A percentile compares a stretch with the other conserved stretches of the same genome.
Evolutionary conservation across 2,113 vertebrate species (phyloP).

Genomic region (Peromyscus leucopus): DNA sequence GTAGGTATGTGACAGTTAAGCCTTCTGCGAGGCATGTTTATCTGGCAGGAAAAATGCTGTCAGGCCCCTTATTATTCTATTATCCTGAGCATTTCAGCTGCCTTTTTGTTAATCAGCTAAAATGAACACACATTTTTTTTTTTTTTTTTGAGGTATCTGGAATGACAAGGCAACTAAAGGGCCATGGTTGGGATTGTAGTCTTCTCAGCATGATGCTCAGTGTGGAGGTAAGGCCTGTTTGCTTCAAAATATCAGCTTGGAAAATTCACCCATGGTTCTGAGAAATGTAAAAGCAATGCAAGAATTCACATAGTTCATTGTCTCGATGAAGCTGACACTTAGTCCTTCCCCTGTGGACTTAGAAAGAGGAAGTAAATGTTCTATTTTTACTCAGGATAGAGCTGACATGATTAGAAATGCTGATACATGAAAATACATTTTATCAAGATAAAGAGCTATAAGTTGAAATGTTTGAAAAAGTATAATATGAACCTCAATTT

Average conservation of each 20-base stretch:
- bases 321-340: background rate
- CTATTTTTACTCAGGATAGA: background rate
- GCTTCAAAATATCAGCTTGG: slow-evolving; percentile 1
- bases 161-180: slow-evolving; percentile 51
- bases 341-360: background rate
- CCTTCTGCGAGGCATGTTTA: slow-evolving; percentile 60
- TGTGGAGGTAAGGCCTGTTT: background rate
- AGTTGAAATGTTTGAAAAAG: slow-evolving; percentile 31
- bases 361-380: slow-evolving; percentile 36
- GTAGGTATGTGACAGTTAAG: slow-evolving; percentile 64
- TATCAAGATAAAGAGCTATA: slow-evolving; percentile 50
- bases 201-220: background rate
- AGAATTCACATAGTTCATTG: background rate
- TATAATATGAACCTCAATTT: background rate
- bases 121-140: background rate
- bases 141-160: slow-evolving; percentile 45
- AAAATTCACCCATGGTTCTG: slow-evolving; percentile 20
- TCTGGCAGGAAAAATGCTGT: slow-evolving; percentile 45
- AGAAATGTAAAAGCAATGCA: slow-evolving; percentile 4
- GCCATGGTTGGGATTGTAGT: background rate
- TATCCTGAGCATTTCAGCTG: slow-evolving; percentile 38
- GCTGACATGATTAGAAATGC: background rate
- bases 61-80: slow-evolving; percentile 18
- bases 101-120: slow-evolving; percentile 65
- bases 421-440: slow-evolving; percentile 59